Conservation (phyloP, 2,797 vertebrate species). For the Lithobates pipiens region DNA sequence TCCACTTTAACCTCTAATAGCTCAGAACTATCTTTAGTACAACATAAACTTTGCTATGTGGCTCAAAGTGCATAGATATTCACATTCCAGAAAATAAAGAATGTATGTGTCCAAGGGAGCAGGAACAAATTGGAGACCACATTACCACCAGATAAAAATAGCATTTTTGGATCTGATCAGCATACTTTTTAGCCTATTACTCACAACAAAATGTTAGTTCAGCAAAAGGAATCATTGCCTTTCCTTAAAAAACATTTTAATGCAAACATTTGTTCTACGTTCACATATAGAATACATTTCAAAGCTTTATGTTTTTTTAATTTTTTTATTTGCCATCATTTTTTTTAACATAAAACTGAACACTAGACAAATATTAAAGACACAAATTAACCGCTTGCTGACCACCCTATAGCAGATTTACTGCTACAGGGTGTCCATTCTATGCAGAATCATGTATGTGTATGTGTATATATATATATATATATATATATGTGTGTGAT, state of each 20-base stretch:
- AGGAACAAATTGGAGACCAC: neutral
- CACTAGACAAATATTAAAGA: no score
- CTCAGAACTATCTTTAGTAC: neutral
- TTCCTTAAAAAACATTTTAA: neutral
- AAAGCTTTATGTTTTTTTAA: no score
- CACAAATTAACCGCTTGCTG: no score
- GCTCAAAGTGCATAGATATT: constrained; percentile 1
- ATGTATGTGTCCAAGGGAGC: neutral
- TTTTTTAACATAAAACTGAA: no score
- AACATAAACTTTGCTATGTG: neutral
- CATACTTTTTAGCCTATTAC: constrained; percentile 8
- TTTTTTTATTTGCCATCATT: no score
- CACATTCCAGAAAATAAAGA: constrained; percentile 16
- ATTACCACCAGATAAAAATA: constrained; percentile 6
- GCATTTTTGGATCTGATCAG: neutral
- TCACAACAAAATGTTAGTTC: constrained; percentile 23
- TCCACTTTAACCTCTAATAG: neutral
- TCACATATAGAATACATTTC: no score
- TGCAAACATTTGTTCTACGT: no score
- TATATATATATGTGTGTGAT: no score
- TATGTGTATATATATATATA: no score
- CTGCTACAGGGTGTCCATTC: no score
- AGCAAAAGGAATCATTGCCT: neutral
- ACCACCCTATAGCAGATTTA: no score
- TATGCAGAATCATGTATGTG: no score